Percentiles rank a stretch among this genome's conserved stretches.
Conservation (phyloP, 1,140 invertebrate species). For the Samia ricini region DNA sequence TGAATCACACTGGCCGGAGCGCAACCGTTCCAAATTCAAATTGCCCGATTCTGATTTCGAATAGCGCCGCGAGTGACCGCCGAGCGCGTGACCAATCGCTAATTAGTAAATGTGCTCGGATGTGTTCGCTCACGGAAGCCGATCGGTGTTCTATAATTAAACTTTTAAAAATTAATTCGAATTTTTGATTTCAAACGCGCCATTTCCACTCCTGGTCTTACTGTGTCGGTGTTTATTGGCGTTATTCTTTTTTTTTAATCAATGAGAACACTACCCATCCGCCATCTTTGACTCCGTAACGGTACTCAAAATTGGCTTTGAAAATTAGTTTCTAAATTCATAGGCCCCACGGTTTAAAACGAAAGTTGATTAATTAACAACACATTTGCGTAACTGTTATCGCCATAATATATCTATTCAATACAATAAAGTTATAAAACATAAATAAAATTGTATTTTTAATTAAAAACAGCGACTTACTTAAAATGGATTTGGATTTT, state of each 20-base stretch:
- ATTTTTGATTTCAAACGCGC: slow-evolving; percentile 68
- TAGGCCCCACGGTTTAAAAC: slow-evolving; percentile 13
- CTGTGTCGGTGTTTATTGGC: slow-evolving; percentile 56
- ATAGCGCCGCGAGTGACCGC: slow-evolving; percentile 54
- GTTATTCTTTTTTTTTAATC: slow-evolving; percentile 20
- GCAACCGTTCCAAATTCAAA: slow-evolving; percentile 71
- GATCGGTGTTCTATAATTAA: slow-evolving; percentile 70
- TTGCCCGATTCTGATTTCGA: slow-evolving; percentile 68
- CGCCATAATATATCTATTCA: slow-evolving; percentile 7
- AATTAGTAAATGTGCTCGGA: slow-evolving; percentile 74
- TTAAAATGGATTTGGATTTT: slow-evolving; percentile 1
- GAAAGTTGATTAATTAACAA: slow-evolving; percentile 17
- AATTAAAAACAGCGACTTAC: not conserved
- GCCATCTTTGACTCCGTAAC: slow-evolving; percentile 10
- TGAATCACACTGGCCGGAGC: slow-evolving; percentile 5
- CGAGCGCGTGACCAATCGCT: slow-evolving; percentile 74
- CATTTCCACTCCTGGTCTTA: slow-evolving; percentile 73
- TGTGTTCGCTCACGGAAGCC: slow-evolving; percentile 69
- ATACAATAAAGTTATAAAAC: slow-evolving; percentile 12
- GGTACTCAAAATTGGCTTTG: slow-evolving; percentile 17
- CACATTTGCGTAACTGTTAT: slow-evolving; percentile 13
- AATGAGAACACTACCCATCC: not conserved
- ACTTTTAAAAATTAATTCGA: slow-evolving; percentile 66
- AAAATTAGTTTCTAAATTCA: slow-evolving; percentile 18
- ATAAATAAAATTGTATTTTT: slow-evolving; percentile 3